phyloP scores from a whole-genome alignment of 2,797 vertebrate species.

The Limosa lapponica region DNA sequence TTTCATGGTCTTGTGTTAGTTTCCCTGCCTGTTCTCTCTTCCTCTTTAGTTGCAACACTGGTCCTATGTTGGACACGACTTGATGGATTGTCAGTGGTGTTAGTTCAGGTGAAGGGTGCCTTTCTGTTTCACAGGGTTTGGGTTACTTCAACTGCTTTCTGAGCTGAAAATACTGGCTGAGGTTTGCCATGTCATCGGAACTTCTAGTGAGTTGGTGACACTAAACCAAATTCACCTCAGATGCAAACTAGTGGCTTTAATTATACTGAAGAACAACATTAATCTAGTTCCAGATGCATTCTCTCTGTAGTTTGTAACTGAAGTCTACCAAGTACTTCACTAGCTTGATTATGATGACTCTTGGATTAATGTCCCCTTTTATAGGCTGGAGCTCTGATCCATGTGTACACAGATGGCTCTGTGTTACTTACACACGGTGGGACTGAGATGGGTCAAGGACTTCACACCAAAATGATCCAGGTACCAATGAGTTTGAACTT shows the following conservation, averaged over 20 bases:
- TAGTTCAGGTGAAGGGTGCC: not conserved
- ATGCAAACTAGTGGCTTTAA: not conserved
- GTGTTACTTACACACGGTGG: slow-evolving; percentile 93
- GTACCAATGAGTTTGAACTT: slow-evolving; percentile 54
- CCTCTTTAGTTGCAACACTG: not conserved
- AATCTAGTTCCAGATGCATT: not conserved
- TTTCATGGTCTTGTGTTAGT: not conserved
- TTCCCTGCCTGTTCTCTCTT: not conserved
- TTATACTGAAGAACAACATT: not conserved
- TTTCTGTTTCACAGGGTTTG: not conserved
- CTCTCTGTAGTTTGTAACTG: not conserved
- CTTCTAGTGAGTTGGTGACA: not conserved
- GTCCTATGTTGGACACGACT: not conserved
- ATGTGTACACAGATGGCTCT: slow-evolving; percentile 94
- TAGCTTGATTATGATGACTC: not conserved
- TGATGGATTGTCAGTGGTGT: not conserved
- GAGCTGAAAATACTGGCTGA: not conserved
- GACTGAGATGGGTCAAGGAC: slow-evolving; percentile 97
- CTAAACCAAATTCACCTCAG: not conserved
- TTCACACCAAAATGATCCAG: slow-evolving; percentile 98
- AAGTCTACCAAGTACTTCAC: not conserved
- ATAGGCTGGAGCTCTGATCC: slow-evolving; percentile 91
- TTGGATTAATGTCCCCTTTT: not conserved
- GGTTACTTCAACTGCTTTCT: not conserved
- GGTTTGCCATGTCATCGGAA: not conserved